A percentile compares a stretch with the other conserved stretches of the same genome.
Conservation (phyloP, 2,888 invertebrate species). For the Rotaria sp. region DNA sequence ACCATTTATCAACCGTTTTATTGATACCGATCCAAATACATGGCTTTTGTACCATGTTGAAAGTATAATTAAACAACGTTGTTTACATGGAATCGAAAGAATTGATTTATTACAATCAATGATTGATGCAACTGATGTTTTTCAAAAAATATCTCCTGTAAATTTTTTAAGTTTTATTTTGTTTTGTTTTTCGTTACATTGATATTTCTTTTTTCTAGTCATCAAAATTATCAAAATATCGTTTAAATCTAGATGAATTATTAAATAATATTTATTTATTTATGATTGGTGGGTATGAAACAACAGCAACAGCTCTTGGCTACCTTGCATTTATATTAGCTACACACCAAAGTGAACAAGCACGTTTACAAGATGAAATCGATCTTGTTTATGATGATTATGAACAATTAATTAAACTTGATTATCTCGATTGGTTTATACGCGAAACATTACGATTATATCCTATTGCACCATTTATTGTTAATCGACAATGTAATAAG, state of each 20-base stretch:
- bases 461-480: conserved; percentile 26
- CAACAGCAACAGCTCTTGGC: background rate
- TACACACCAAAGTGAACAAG: conserved; percentile 7
- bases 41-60: background rate
- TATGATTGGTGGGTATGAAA: conserved; percentile 23
- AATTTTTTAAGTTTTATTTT: background rate
- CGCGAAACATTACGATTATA: conserved; percentile 8
- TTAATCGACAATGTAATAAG: conserved; percentile 7
- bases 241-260: background rate
- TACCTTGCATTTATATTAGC: background rate
- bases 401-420: conserved; percentile 1
- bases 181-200: too few relatives aligned
- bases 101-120: conserved; percentile 10
- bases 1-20: background rate
- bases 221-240: background rate
- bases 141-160: background rate
- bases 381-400: background rate
- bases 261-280: conserved; percentile 1
- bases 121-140: background rate
- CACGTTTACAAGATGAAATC: background rate
- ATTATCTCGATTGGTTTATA: conserved; percentile 21
- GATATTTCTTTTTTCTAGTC: background rate
- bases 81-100: background rate
- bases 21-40: conserved; percentile 20
- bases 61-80: conserved; percentile 8